These are phyloP conservation scores for Suncus etruscus DNA, from an alignment of 2,113 vertebrate species.

Conservation along the genomic window DNA sequence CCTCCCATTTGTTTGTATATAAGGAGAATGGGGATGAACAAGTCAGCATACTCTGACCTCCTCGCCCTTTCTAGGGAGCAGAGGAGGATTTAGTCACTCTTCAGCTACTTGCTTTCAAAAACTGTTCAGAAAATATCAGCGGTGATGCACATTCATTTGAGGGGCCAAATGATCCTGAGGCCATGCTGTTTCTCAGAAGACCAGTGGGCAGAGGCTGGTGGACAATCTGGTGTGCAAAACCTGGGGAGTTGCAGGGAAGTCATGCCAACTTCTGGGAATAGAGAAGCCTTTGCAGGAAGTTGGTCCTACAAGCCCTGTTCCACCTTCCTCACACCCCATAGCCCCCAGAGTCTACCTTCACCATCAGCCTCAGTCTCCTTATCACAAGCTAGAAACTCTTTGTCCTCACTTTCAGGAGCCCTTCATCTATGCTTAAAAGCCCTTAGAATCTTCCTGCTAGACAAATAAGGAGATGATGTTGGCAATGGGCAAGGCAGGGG, in stretches of 20 bases:
- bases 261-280: neutral
- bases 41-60: conserved; percentile 12
- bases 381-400: neutral
- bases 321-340: neutral
- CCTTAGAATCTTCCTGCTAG: neutral
- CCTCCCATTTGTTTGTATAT: conserved; percentile 25
- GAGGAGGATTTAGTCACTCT: neutral
- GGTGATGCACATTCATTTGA: neutral
- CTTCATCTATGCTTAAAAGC: neutral
- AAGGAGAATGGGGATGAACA: conserved; percentile 25
- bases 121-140: conserved; percentile 58
- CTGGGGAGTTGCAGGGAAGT: neutral
- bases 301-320: too few species aligned
- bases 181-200: neutral
- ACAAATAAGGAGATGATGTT: neutral
- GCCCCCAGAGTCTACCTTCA: rapidly evolving
- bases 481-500: neutral
- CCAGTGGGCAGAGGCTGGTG: neutral
- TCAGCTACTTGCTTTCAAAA: conserved; percentile 31
- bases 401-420: neutral
- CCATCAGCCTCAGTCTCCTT: neutral
- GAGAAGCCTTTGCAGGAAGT: neutral
- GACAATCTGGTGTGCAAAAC: neutral
- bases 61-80: neutral
- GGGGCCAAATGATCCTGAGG: neutral